Conservation (phyloP, 2,797 vertebrate genomes). For the Chloroceryle amazona region DNA sequence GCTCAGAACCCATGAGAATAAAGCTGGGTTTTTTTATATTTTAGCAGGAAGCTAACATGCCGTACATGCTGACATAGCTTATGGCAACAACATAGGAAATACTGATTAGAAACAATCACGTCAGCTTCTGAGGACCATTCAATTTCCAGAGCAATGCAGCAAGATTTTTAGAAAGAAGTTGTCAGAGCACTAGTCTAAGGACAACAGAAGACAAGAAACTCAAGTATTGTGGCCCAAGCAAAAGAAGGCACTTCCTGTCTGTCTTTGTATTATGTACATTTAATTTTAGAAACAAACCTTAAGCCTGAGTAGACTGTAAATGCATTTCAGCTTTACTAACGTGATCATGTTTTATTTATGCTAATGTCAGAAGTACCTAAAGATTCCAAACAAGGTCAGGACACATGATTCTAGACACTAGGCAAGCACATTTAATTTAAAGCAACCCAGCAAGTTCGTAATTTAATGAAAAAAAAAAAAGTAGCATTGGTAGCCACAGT, state of each 20-base stretch:
- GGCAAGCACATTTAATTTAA: neutral
- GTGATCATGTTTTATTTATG: accelerated
- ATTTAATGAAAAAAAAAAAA: neutral
- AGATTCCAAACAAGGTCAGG: neutral
- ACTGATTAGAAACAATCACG: constrained; percentile 54
- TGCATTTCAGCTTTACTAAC: neutral
- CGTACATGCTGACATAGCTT: neutral
- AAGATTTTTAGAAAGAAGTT: constrained; percentile 51
- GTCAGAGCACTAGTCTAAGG: neutral
- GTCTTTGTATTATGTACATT: neutral
- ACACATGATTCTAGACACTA: neutral
- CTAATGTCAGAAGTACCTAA: neutral
- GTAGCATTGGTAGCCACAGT: neutral
- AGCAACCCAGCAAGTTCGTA: neutral
- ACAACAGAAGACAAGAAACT: constrained; percentile 15
- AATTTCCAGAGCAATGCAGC: constrained; percentile 40
- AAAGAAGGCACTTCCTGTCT: neutral
- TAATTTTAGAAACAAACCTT: neutral
- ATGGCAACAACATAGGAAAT: constrained; percentile 28
- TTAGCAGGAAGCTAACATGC: neutral
- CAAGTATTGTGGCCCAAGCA: neutral
- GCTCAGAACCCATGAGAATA: neutral
- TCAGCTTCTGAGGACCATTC: constrained; percentile 40
- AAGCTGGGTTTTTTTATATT: constrained; percentile 1
- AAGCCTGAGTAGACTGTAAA: neutral